Base-by-base conservation (phyloP, 2,888 invertebrate species). In the Apodemia hepburni region DNA sequence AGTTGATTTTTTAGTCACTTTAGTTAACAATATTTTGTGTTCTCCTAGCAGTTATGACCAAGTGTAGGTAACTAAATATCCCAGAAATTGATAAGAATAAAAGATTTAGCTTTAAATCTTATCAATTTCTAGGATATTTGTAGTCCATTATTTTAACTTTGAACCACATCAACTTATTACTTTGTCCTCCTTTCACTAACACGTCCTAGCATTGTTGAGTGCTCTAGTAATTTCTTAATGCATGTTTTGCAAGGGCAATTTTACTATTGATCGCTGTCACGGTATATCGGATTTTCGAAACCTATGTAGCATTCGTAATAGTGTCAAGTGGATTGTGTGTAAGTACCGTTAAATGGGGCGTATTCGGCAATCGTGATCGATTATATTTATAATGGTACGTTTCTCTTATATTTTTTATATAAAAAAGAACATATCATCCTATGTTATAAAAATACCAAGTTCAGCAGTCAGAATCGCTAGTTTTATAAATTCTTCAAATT, bases 171-270 rank as follows among this genome's bases (percentile, higher is more conserved):
- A 42, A 51, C 17, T 33, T 33, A 63, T 22, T 59, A 60, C 38
- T 61, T 64, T 65, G 74, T 74, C 74, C 74, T 78, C 84, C 84
- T 85, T 87, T 85, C 86, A 81, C 79, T 72, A 68, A 68, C 63
- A 67, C 70, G 73, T 74, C 70, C 77, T 74, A 73, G 71, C 70
- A 70, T 72, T 69, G 70, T 72, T 71, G 68, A 72, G 68, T 73
- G 75, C 73, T 72, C 74, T 66, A 54, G 71, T 75, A 77, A 75
- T 78, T 76, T 75, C 74, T 73, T 75, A 78, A 80, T 71, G 66
- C 71, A 71, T 72, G 68, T 85, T 82, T 78, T 76, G 83, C 78
- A 85, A 84, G 79, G 78, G 75, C 77, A 71, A 73, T 74, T 75
- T 71, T 70, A 73, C 73, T 74, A 75, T 76, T 75, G 74, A 76